Percentiles rank a stretch among this genome's conserved stretches.
These are phyloP conservation scores for Pseudolaguvia tuberculata DNA, from an alignment of 2,113 vertebrate genomes.

Conservation along the genomic window DNA sequence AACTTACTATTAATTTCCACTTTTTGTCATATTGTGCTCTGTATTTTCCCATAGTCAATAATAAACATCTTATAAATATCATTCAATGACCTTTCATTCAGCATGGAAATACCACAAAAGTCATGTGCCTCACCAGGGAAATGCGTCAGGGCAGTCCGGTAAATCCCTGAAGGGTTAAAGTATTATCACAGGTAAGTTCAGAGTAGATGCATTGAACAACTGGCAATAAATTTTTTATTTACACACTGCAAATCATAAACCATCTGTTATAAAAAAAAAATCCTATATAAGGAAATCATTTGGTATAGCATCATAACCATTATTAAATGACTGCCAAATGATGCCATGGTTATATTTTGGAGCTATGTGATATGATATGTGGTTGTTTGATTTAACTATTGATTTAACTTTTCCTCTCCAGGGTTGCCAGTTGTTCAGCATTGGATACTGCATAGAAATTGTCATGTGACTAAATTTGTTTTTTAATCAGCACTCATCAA, in stretches of 20 bases:
- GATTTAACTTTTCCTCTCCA: too few relatives aligned
- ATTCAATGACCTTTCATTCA: slow-evolving; percentile 19
- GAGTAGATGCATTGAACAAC: neutral
- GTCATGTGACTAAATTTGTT: too few relatives aligned
- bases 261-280: too few relatives aligned
- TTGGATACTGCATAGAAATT: too few relatives aligned
- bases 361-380: neutral
- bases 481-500: too few relatives aligned
- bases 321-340: neutral
- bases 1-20: neutral
- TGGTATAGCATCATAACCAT: neutral
- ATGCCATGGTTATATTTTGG: neutral
- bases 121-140: slow-evolving; percentile 7
- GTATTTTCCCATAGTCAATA: neutral
- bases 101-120: slow-evolving; percentile 24
- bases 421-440: too few relatives aligned
- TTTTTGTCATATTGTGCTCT: neutral
- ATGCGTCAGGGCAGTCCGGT: neutral
- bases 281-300: neutral
- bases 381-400: too few relatives aligned
- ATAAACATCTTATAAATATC: slow-evolving; percentile 11
- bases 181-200: neutral
- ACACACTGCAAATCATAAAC: neutral
- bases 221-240: neutral
- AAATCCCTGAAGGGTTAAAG: neutral